These are phyloP conservation scores for Drosophila monieri DNA, from an alignment of 2,888 invertebrate genomes.

Conservation along the genomic window DNA sequence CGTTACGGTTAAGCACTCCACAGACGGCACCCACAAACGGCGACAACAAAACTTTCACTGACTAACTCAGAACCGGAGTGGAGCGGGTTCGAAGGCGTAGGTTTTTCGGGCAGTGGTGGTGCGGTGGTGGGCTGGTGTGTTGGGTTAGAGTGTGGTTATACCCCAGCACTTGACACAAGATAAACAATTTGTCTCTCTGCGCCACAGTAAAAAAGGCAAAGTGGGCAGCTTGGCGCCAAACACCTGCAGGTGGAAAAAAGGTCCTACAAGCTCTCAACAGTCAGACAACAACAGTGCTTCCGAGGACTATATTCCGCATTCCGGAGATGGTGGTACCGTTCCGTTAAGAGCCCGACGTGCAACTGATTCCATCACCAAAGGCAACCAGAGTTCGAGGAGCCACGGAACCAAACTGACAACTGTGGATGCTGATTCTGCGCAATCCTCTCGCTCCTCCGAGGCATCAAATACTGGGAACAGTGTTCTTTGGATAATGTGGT, in stretches of 20 bases:
- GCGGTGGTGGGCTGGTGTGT: conserved; percentile 10
- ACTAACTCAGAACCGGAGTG: conserved; percentile 30
- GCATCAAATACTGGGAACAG: conserved; percentile 57
- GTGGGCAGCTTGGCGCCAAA: conserved; percentile 75
- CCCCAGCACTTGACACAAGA: conserved; percentile 73
- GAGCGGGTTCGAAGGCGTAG: background rate
- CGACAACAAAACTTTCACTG: conserved; percentile 43
- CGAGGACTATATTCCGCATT: conserved; percentile 20
- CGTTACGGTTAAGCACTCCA: conserved; percentile 15
- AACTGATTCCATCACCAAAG: conserved; percentile 52
- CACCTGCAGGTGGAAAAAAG: conserved; percentile 45
- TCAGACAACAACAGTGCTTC: conserved; percentile 12
- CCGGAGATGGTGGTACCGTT: conserved; percentile 55
- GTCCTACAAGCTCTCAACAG: conserved; percentile 1
- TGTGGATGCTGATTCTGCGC: conserved; percentile 64
- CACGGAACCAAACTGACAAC: conserved; percentile 19
- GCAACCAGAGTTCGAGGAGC: conserved; percentile 17
- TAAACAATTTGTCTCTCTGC: conserved; percentile 73
- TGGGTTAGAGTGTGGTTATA: conserved; percentile 18
- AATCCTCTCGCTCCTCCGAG: conserved; percentile 21
- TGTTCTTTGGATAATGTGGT: conserved; percentile 4
- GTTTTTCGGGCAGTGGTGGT: background rate
- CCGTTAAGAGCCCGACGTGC: conserved; percentile 64
- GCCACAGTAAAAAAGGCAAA: conserved; percentile 50
- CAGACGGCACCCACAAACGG: conserved; percentile 20